phyloP scores from a whole-genome alignment of 2,888 invertebrate genomes.

The Eudasyphora cyanicolor region DNA sequence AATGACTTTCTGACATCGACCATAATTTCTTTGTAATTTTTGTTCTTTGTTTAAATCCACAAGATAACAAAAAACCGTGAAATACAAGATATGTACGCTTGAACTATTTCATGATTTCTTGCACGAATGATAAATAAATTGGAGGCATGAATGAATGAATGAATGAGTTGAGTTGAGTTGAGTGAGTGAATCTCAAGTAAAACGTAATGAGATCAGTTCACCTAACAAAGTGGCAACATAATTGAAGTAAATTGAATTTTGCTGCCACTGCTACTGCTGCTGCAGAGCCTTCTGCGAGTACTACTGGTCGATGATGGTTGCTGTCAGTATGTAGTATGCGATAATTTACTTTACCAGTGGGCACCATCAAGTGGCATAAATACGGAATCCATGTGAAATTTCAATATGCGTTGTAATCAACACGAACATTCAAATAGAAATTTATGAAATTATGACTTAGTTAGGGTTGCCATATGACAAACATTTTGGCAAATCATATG shows the following conservation, averaged over 20 bases:
- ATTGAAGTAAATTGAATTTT: background rate
- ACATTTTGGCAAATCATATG: too few species aligned
- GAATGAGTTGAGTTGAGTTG: too few species aligned
- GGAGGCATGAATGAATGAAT: background rate
- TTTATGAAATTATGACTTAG: background rate
- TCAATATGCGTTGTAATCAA: background rate
- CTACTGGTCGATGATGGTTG: background rate
- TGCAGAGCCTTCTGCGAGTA: too few species aligned
- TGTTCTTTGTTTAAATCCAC: background rate
- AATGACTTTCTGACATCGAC: background rate
- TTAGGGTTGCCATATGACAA: background rate
- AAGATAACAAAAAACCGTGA: background rate
- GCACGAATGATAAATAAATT: background rate
- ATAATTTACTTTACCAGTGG: conserved; percentile 23
- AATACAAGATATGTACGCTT: background rate
- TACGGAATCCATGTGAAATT: conserved; percentile 32
- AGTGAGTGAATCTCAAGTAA: background rate
- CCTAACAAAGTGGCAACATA: conserved; percentile 6
- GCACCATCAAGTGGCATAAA: conserved; percentile 34
- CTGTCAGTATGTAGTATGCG: conserved; percentile 3
- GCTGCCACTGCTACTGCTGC: background rate
- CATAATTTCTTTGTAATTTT: background rate
- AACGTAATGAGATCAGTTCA: conserved; percentile 21
- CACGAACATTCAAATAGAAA: background rate
- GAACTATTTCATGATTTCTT: background rate